Evolutionary conservation across 2,113 vertebrate species (phyloP), one percentile per base, ranked within the genome.

Genomic region (Dicerorhinus sumatrensis): DNA sequence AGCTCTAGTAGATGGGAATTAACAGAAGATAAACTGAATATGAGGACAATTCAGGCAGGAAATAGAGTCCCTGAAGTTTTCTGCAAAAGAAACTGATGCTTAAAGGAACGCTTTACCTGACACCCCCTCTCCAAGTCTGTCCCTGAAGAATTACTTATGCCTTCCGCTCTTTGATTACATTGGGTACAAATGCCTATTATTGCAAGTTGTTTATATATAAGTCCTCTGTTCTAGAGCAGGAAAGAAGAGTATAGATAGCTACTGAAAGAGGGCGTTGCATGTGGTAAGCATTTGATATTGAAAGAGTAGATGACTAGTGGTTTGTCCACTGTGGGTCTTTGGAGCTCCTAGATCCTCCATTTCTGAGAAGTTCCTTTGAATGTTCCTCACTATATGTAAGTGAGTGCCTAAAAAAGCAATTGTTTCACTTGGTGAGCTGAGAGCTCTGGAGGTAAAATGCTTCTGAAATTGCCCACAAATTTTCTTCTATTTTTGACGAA

Each of bases 21-120:
- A 56, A 60, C 2, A 46, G 79, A 11, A 21, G 18, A 72, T n/a
- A 77, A 67, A 2, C 29, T 82, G 51, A 16, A 17, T n/a, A 58
- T 25, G 29, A 93, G 39, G 11, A 42, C 11, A 69, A 80, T 75
- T 88, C 31, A 95, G 39, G 27, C 12, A 76, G n/a, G 48, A 96
- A 87, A 80, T 48, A 81, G 46, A 81, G 5, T 2, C 9, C 21
- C 6, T 88, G 54, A 93, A 56, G 9, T 84, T 70, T 81, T 36
- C 87, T 76, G 62, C 25, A 70, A 86, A 94, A 62, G 27, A 72
- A 88, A 84, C 20, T n/a, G 65, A 36, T 80, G 29, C 91, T 83
- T 84, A 51, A 72, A 91, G 56, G 11, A 33, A 86, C 86, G 8
- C 14, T 92, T 83, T 86, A 77, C 12, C 10, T 42, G 39, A 67